Base-by-base conservation (phyloP, 2,888 invertebrate species). In the Caprella mutica region DNA sequence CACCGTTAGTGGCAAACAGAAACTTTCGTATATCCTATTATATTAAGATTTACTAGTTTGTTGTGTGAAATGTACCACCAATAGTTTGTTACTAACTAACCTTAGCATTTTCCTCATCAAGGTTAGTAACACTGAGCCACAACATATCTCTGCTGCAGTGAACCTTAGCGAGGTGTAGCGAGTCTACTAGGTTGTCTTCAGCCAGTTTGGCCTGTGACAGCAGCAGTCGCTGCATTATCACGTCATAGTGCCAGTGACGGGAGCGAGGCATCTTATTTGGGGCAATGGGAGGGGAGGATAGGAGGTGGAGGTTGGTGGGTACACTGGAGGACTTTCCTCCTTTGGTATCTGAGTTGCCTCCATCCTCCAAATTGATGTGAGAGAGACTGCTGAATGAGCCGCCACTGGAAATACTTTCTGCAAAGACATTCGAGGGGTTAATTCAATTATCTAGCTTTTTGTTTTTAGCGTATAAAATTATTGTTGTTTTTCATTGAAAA, bases 271-370 rank as follows among this genome's bases (percentile, higher is more conserved):
- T n/a, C 38, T 38, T 43, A 14, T 55, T 43, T 24, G 56, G 55
- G 33, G 43, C 48, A 2, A 55, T 26, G 14, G 50, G 50, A 29
- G 54, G 61, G 3, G 39, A 33, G 4, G 44, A 42, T 19, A 46
- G 46, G 9, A 59, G 35, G 23, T 65, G 39, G 2, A 67, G 67
- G 2, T 67, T 65, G 8, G 61, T 65, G 9, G 65, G 66, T 4
- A 81, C 81, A 0, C 80, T 78, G 14, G 80, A 77, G 67, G 82
- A 80, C 68, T 80, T 80, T 1, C 81, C 82, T 3, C 80, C 71
- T 61, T 76, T 76, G 60, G 76, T 76, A 69, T 82, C 82, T 5
- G 78, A 72, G 58, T 78, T 78, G 9, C 77, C 72, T 70, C 80
- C 81, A 1, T 82, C 82, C 71, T 68, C 70, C 30, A 69, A 59